Percentiles rank a stretch among this genome's conserved stretches.
Conservation (phyloP, 2,797 vertebrate genomes). For the Mallotus villosus region DNA sequence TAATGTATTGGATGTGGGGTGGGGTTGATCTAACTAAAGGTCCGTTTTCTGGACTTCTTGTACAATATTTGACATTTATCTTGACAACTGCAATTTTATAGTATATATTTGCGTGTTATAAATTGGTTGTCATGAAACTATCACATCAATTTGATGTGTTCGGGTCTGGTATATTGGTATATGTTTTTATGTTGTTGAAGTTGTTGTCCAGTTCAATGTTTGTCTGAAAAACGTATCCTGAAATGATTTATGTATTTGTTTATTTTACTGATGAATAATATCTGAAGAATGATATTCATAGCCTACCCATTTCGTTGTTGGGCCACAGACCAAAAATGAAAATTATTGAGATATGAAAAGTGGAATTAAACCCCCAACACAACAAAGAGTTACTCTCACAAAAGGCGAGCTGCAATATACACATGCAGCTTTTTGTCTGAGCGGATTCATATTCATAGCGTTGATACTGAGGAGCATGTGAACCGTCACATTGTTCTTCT, state of each 20-base stretch:
- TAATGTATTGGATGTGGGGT: background rate
- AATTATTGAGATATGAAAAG: constrained; percentile 15
- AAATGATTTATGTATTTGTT: too few species aligned
- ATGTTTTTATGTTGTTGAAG: background rate
- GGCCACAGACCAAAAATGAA: constrained; percentile 17
- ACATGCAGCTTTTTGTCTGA: constrained; percentile 25
- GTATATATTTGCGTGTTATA: too few species aligned
- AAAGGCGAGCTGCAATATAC: constrained; percentile 4
- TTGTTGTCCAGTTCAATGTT: background rate
- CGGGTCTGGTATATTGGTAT: too few species aligned
- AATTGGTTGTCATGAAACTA: too few species aligned
- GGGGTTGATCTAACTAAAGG: background rate
- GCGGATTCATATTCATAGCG: constrained; percentile 38
- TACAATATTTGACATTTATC: too few species aligned
- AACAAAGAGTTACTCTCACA: constrained; percentile 27
- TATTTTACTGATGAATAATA: background rate
- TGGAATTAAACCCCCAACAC: constrained; percentile 34
- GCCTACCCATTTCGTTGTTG: background rate
- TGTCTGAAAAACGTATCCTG: background rate
- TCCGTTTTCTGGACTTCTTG: too few species aligned
- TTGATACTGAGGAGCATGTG: constrained; percentile 26
- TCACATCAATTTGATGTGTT: too few species aligned
- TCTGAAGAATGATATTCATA: constrained; percentile 15
- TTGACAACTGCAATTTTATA: too few species aligned
- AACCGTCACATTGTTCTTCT: constrained; percentile 34